Conservation (phyloP, 2,888 invertebrate species). For the Eristalinus aeneus region DNA sequence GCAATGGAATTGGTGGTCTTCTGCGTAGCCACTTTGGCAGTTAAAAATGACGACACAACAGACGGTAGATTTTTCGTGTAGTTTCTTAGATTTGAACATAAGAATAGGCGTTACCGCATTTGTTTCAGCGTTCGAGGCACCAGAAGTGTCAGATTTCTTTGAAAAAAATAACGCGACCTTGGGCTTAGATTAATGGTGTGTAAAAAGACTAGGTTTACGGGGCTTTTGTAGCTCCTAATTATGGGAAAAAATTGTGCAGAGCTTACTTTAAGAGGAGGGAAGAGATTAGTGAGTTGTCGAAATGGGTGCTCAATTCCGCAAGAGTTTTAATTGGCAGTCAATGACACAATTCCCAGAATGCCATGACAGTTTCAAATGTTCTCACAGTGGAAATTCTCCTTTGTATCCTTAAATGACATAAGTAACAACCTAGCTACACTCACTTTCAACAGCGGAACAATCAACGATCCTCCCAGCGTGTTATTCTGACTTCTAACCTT, state of each 20-base stretch:
- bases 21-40: constrained; percentile 31
- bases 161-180: constrained; percentile 25
- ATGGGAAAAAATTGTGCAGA: neutral
- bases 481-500: neutral
- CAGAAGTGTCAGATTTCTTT: neutral
- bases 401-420: no score
- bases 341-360: no score
- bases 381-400: no score
- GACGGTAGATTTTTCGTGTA: neutral
- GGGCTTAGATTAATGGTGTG: constrained; percentile 21
- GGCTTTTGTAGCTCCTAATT: neutral
- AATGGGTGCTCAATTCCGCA: no score
- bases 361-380: no score
- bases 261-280: neutral
- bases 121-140: neutral
- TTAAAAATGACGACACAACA: constrained; percentile 37
- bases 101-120: constrained; percentile 1
- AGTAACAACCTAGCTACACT: no score
- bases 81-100: constrained; percentile 24
- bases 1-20: neutral
- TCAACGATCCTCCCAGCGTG: neutral
- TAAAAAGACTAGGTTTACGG: neutral
- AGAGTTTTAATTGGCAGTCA: no score
- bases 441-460: neutral
- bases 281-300: neutral